A percentile compares a stretch with the other conserved stretches of the same genome.
Evolutionary conservation across 2,113 vertebrate species (phyloP).

Genomic region (Lophius piscatorius): DNA sequence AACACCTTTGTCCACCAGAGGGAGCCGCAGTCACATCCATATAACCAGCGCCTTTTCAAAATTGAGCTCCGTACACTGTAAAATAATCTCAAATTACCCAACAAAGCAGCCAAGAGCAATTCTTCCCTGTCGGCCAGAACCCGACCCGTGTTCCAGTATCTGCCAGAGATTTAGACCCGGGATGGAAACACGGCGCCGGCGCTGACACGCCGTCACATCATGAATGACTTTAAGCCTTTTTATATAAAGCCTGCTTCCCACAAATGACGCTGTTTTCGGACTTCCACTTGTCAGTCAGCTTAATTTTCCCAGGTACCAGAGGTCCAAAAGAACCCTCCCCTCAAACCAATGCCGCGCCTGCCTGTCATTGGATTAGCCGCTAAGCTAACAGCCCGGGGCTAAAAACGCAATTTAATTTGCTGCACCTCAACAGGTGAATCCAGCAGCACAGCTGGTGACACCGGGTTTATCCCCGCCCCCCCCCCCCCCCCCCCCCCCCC

Average conservation of each 20-base stretch:
- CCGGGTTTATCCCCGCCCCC: constrained; percentile 28
- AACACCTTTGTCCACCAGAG: too few species aligned
- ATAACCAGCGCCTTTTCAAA: too few species aligned
- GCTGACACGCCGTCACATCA: constrained; percentile 1
- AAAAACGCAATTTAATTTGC: not conserved
- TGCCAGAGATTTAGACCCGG: not conserved
- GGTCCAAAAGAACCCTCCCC: not conserved
- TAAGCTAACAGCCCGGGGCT: not conserved
- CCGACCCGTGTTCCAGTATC: too few species aligned
- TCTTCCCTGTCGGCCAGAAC: too few species aligned
- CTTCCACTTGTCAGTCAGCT: constrained; percentile 14
- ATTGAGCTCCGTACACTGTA: too few species aligned
- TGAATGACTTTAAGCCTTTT: constrained; percentile 5
- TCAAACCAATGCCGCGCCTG: not conserved
- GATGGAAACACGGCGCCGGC: not conserved
- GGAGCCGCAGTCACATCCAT: too few species aligned
- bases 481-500: not conserved
- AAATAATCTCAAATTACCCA: too few species aligned
- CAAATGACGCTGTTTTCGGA: not conserved
- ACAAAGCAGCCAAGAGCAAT: too few species aligned
- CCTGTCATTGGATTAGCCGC: constrained; percentile 17
- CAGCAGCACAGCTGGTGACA: not conserved
- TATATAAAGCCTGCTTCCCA: constrained; percentile 1
- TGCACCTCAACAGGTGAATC: constrained; percentile 17
- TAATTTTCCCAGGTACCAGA: constrained; percentile 8